phyloP scores from a whole-genome alignment of 2,113 vertebrate species.

The Chaetodon trifascialis region DNA sequence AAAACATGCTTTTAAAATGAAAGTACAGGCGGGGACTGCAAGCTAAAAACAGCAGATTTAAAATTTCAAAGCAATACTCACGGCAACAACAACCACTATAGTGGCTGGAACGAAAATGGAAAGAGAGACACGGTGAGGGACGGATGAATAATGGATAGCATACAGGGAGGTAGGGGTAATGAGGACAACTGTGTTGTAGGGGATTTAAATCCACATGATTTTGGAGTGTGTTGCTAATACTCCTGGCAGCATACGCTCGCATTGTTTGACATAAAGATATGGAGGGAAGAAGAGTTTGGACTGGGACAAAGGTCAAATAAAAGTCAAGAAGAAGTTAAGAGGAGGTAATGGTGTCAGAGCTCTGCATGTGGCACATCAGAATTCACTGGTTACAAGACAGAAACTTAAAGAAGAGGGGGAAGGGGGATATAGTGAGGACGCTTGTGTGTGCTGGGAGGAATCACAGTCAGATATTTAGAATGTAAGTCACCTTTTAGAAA shows the following conservation, averaged over 20 bases:
- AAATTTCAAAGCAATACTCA: constrained; percentile 47
- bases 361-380: constrained; percentile 10
- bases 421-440: constrained; percentile 26
- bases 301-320: neutral
- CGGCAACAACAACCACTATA: constrained; percentile 26
- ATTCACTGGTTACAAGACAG: constrained; percentile 5
- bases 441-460: constrained; percentile 1
- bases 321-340: constrained; percentile 15
- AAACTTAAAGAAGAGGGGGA: neutral
- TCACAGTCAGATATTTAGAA: neutral
- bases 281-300: neutral
- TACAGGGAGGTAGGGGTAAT: constrained; percentile 36
- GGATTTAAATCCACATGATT: constrained; percentile 34
- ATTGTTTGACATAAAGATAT: neutral
- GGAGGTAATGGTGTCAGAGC: constrained; percentile 20
- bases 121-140: constrained; percentile 2
- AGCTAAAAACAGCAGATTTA: constrained; percentile 44
- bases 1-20: constrained; percentile 59
- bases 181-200: constrained; percentile 37
- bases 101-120: constrained; percentile 12
- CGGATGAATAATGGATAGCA: constrained; percentile 58
- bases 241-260: neutral
- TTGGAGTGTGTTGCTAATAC: constrained; percentile 8
- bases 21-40: constrained; percentile 26
- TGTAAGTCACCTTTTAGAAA: constrained; percentile 26